Conservation (phyloP, 2,797 vertebrate genomes). For the Sebastes alutus region DNA sequence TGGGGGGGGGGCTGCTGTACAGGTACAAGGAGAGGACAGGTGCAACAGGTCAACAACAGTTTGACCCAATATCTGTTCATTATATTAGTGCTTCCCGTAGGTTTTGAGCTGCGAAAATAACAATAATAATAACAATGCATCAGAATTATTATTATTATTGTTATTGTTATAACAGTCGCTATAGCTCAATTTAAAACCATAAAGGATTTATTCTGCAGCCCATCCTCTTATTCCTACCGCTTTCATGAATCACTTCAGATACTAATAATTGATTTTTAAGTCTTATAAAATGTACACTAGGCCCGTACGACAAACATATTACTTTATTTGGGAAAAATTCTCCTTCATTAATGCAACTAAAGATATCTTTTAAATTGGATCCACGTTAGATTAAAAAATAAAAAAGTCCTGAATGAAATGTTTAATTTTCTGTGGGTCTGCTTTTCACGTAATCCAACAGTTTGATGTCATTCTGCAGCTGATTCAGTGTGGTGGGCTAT, state of each 20-base stretch:
- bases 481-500: not conserved
- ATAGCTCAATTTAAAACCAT: not conserved
- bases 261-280: not conserved
- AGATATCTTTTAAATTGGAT: not conserved
- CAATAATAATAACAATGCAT: not conserved
- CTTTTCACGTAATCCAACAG: not conserved
- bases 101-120: not conserved
- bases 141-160: not conserved
- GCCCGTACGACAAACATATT: not conserved
- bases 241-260: not conserved
- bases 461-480: not conserved
- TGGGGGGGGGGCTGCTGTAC: not conserved
- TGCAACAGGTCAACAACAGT: constrained; percentile 37
- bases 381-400: not conserved
- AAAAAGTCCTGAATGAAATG: not conserved
- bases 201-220: not conserved
- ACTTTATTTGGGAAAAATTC: not conserved
- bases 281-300: not conserved
- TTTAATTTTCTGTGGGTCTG: not conserved
- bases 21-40: constrained; percentile 4
- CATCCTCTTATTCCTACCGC: not conserved
- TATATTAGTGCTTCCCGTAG: not conserved
- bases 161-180: not conserved
- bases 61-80: not conserved
- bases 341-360: not conserved